A percentile compares a stretch with the other conserved stretches of the same genome.
Evolutionary conservation across 2,888 invertebrate genomes (phyloP).

Genomic region (Eremobia ochroleuca): DNA sequence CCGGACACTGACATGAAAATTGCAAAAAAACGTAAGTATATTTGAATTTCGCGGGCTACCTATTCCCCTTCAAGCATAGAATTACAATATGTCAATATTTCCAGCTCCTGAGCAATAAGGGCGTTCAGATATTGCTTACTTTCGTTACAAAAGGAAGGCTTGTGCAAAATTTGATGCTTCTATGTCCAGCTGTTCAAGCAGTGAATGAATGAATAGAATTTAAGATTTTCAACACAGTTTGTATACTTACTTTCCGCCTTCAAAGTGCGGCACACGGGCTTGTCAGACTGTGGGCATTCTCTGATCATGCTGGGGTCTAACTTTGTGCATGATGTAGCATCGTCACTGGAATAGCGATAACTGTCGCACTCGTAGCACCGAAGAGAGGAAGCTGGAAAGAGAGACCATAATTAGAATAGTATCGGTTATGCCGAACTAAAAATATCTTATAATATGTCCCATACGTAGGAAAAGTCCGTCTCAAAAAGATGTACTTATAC

Average conservation of each 20-base stretch:
- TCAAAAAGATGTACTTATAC: not conserved
- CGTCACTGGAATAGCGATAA: not conserved
- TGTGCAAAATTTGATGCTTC: not conserved
- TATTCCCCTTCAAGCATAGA: too few relatives aligned
- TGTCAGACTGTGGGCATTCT: constrained; percentile 9
- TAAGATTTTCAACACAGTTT: not conserved
- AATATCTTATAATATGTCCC: not conserved
- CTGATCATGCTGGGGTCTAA: not conserved
- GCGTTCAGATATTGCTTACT: not conserved
- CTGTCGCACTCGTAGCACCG: constrained; percentile 28
- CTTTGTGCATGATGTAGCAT: constrained; percentile 8
- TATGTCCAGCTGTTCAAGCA: not conserved
- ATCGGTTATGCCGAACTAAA: not conserved
- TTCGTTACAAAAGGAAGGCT: not conserved
- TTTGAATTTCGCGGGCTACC: too few relatives aligned
- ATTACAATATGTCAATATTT: not conserved
- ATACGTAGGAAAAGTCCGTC: not conserved
- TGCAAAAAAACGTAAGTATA: too few relatives aligned
- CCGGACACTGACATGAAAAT: too few relatives aligned
- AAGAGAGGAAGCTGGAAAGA: constrained; percentile 30
- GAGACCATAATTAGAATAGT: not conserved
- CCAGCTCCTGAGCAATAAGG: not conserved
- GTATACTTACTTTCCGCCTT: constrained; percentile 24
- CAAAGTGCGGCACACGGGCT: constrained; percentile 17
- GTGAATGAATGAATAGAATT: not conserved